Evolutionary conservation across 2,888 invertebrate species (phyloP).

Genomic region (Heliconius ethilla): DNA sequence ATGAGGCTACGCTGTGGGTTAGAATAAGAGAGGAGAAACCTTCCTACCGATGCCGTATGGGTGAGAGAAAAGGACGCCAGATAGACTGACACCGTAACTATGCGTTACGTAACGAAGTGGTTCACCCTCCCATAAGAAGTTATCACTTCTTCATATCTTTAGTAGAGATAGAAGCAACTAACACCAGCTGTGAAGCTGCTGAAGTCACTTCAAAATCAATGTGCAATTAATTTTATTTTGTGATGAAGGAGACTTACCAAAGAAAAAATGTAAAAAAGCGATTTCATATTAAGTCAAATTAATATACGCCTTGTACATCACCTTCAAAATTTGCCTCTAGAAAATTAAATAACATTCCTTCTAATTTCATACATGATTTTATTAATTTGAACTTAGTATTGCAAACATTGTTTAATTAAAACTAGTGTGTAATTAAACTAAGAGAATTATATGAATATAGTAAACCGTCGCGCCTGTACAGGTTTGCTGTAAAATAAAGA

Average conservation of each 20-base stretch:
- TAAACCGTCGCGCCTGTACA: too few species aligned
- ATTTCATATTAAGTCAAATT: not conserved
- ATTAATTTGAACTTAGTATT: not conserved
- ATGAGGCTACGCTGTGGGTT: too few species aligned
- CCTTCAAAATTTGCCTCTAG: not conserved
- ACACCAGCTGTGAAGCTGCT: not conserved
- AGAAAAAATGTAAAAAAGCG: not conserved
- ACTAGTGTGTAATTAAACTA: not conserved
- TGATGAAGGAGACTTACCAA: conserved; percentile 5
- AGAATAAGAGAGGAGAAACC: too few species aligned
- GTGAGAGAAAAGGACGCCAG: too few species aligned
- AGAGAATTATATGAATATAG: too few species aligned
- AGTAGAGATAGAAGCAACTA: not conserved
- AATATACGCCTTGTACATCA: not conserved
- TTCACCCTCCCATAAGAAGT: too few species aligned
- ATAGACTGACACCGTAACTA: too few species aligned
- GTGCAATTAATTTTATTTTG: not conserved
- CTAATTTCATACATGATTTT: conserved; percentile 14
- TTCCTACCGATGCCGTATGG: too few species aligned
- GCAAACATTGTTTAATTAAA: conserved; percentile 8
- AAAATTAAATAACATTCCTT: not conserved
- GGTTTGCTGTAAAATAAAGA: too few species aligned
- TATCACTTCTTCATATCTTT: too few species aligned
- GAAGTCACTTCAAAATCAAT: not conserved
- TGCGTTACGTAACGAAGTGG: too few species aligned